Evolutionary conservation across 1,140 invertebrate genomes (phyloP), one percentile per base, ranked within the genome.

Genomic region (Eciton burchellii): DNA sequence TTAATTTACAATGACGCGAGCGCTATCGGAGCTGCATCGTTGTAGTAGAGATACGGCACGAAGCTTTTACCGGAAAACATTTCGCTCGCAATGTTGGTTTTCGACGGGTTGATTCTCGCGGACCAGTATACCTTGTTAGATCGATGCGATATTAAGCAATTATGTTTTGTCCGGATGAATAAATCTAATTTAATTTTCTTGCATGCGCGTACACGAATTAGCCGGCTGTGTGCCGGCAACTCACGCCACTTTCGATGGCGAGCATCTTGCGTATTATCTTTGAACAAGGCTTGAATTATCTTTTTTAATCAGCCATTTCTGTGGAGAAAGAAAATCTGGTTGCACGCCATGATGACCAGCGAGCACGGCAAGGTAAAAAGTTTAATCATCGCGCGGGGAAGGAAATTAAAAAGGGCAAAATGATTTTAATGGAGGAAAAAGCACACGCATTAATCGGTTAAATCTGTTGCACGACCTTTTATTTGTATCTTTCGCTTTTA

Each of bases 1-100:
- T 79, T 79, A 68, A 79, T 68, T 79, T 79, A 79, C 52, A 43
- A 29, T 57, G 63, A 70, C 68, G 49, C 52, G 19, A 56, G 21
- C 66, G 24, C n/a, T 21, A 45, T 5, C 49, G 12, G 21, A 9
- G n/a, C 16, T 9, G 35, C 41, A 41, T 45, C 24, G 35, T 54
- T 79, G 24, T 52, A 1, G 29, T 21, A 19, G 35, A 79, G 74
- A 79, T 79, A 79, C 49, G 74, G 63, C 74, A 79, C 74, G 74
- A 45, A 79, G 74, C 63, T 79, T 79, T 79, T 79, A 74, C 43
- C 72, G 56, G 74, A 70, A 70, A 79, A 70, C 21, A 47, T 19
- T 19, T 11, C 74, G 63, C 63, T 45, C 52, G 24, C 35, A 56
- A 56, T 49, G 24, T 19, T 70, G 24, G 21, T 56, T 68, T 45